Evolutionary conservation across 2,888 invertebrate species (phyloP), one percentile per base, ranked within the genome.

Genomic region (Nemotelus pantherinus): DNA sequence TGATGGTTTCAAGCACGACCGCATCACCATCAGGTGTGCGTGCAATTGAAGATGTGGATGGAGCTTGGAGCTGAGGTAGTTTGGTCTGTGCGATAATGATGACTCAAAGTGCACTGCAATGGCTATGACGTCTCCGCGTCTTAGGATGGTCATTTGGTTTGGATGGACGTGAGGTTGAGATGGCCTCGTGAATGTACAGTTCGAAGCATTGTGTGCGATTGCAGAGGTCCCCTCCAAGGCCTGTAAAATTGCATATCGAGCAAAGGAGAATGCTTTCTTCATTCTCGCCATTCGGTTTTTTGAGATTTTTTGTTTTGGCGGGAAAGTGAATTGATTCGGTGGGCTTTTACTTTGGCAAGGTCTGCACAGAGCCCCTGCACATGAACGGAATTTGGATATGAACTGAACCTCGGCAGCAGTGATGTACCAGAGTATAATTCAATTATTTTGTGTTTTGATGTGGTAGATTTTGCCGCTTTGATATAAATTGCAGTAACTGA

Each of bases 401-500:
- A 25, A n/a, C 55, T 7, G 41, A 70, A 10, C 53, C 55, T 43
- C 72, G n/a, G 72, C 63, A 45, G 63, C 47, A 41, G 63, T 60
- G 58, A 7, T 60, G 47, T 50, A 60, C 60, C 74, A 63, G 77
- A 74, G 75, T 55, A 71, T 76, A 77, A 77, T 79, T 79, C 72
- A 76, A 67, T 60, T 53, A 72, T 68, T 77, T 65, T 71, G 44
- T 60, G 65, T 76, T 78, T 77, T 77, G 25, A 25, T 47, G 47
- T 44, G 39, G 63, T 63, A n/a, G 48, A 74, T 60, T 74, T 79
- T 79, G 81, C 79, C 79, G 83, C 41, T 55, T 86, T 83, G 83
- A 87, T 87, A 87, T 87, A 87, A 87, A 87, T 87, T 85, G 86
- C 83, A 86, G 86, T 84, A 84, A 83, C 85, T 83, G 82, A 82